Percentiles rank a stretch among this genome's conserved stretches.
phyloP scores from a whole-genome alignment of 2,888 invertebrate genomes.

The Diachrysia chrysitis region DNA sequence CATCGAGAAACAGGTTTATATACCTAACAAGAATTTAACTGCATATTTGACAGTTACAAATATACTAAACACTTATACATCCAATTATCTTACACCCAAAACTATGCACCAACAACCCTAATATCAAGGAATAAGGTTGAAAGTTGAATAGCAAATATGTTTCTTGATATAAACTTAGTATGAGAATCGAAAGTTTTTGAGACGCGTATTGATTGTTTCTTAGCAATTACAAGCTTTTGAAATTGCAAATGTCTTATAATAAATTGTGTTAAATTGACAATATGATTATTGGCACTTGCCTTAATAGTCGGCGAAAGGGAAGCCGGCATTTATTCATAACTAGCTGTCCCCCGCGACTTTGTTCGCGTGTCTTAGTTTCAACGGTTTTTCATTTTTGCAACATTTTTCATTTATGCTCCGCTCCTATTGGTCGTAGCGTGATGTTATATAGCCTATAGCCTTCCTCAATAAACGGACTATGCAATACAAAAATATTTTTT shows the following conservation, averaged over 20 bases:
- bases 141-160: constrained; percentile 7
- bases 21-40: constrained; percentile 50
- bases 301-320: constrained; percentile 46
- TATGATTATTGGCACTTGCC: constrained; percentile 61
- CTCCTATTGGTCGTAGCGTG: too few relatives aligned
- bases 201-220: constrained; percentile 68
- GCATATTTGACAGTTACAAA: constrained; percentile 61
- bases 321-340: constrained; percentile 45
- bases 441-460: too few relatives aligned
- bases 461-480: too few relatives aligned
- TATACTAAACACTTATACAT: constrained; percentile 41
- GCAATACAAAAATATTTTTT: too few relatives aligned
- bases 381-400: too few relatives aligned
- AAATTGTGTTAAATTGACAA: constrained; percentile 73
- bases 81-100: neutral
- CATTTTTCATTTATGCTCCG: too few relatives aligned
- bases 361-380: too few relatives aligned
- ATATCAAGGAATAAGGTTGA: neutral
- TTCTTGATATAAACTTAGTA: constrained; percentile 3
- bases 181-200: constrained; percentile 45
- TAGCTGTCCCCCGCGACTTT: too few relatives aligned
- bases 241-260: constrained; percentile 64
- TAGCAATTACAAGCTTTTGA: constrained; percentile 64
- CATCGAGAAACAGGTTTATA: constrained; percentile 51
- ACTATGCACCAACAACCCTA: neutral